These are phyloP conservation scores for Echiichthys vipera DNA, from an alignment of 2,797 vertebrate genomes.

Conservation along the genomic window DNA sequence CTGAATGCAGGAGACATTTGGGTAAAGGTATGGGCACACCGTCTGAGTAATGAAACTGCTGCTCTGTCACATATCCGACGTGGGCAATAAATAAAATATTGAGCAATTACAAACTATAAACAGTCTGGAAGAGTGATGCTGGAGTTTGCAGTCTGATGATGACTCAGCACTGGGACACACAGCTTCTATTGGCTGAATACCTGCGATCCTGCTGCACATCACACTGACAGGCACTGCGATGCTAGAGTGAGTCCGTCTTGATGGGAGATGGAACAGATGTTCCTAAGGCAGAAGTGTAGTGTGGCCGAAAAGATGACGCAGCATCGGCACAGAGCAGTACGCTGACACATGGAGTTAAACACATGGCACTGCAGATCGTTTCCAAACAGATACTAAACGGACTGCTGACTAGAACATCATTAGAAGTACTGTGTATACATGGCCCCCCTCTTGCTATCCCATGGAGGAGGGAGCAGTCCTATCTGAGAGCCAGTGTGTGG, in stretches of 20 bases:
- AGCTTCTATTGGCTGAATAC: not conserved
- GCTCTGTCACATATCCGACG: not conserved
- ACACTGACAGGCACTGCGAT: not conserved
- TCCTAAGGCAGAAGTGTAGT: not conserved
- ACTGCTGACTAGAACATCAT: not conserved
- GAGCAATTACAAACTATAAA: not conserved
- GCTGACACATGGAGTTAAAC: not conserved
- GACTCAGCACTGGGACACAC: not conserved
- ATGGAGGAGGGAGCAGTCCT: conserved; percentile 33
- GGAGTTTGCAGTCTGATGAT: not conserved
- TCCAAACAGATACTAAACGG: conserved; percentile 1
- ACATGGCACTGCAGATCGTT: not conserved
- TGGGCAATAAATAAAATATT: conserved; percentile 4
- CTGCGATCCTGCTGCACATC: not conserved
- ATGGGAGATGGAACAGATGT: not conserved
- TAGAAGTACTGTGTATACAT: not conserved
- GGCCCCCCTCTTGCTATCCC: not conserved
- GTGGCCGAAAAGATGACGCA: not conserved
- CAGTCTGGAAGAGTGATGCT: not conserved
- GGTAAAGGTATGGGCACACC: not conserved
- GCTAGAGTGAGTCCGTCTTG: not conserved
- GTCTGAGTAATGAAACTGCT: not conserved
- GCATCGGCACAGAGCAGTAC: not conserved
- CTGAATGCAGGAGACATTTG: not conserved
- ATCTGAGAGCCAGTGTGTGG: conserved; percentile 93